Evolutionary conservation across 1,140 invertebrate genomes (phyloP).

Genomic region (Ceratoteleas bidentatus): DNA sequence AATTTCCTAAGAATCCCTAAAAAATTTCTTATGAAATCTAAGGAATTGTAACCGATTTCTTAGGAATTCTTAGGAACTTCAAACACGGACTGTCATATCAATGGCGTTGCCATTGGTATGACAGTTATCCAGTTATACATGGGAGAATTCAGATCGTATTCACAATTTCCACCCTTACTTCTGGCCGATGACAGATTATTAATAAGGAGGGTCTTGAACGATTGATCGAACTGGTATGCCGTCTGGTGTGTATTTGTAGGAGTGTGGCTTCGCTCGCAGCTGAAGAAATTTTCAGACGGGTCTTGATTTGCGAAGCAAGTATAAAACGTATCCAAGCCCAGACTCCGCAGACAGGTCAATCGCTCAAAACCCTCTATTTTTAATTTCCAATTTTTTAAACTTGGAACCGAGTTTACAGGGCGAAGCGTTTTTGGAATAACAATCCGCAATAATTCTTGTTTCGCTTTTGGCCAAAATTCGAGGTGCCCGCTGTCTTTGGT

Average conservation of each 20-base stretch:
- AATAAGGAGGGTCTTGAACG: conserved; percentile 5
- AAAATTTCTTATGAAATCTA: no score
- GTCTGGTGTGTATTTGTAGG: background rate
- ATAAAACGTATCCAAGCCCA: background rate
- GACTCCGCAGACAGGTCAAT: background rate
- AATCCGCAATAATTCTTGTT: background rate
- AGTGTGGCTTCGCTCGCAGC: background rate
- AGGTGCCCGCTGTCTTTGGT: background rate
- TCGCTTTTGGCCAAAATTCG: conserved; percentile 2
- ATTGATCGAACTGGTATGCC: conserved; percentile 6
- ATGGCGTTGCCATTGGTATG: no score
- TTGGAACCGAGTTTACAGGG: background rate
- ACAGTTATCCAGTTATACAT: no score
- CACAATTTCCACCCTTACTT: background rate
- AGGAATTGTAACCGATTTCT: no score
- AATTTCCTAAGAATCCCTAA: no score
- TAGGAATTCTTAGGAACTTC: no score
- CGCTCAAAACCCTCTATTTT: conserved; percentile 16
- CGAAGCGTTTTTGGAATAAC: background rate
- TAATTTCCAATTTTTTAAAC: conserved; percentile 28
- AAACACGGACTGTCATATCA: no score
- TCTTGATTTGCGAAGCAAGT: conserved; percentile 2
- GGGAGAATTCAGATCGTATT: no score
- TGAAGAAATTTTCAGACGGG: conserved; percentile 9
- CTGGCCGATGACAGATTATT: background rate